phyloP scores from a whole-genome alignment of 2,797 vertebrate species.

The Xiphophorus birchmanni region DNA sequence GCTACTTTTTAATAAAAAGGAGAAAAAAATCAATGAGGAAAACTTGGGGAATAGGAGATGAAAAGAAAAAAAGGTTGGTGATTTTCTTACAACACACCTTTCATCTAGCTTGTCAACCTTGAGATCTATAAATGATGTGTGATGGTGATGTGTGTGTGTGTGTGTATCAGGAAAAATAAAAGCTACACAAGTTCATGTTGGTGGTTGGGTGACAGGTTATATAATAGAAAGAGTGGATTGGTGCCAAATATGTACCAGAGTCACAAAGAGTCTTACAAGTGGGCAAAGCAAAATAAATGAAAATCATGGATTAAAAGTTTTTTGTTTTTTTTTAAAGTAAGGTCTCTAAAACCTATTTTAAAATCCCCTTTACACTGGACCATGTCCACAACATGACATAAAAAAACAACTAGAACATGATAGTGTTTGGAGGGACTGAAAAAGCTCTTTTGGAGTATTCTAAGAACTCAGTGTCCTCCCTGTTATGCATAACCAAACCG shows the following conservation, averaged over 20 bases:
- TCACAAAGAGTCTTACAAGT: constrained; percentile 23
- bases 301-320: constrained; percentile 10
- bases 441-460: background rate
- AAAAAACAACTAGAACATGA: background rate
- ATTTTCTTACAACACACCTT: constrained; percentile 29
- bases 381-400: background rate
- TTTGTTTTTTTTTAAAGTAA: constrained; percentile 12
- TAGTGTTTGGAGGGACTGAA: background rate
- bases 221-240: constrained; percentile 18
- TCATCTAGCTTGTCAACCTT: constrained; percentile 40
- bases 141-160: background rate
- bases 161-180: constrained; percentile 14
- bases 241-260: background rate
- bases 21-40: constrained; percentile 31
- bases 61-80: constrained; percentile 18
- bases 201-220: background rate
- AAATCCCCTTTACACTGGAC: background rate
- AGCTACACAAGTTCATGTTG: constrained; percentile 27
- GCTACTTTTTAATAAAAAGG: background rate
- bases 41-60: constrained; percentile 1
- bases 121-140: constrained; percentile 6
- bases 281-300: constrained; percentile 31
- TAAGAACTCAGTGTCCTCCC: background rate
- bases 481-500: background rate
- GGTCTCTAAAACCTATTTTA: constrained; percentile 15